These are phyloP conservation scores for Diacarnus erythraeanus DNA, from an alignment of 37 sponge, comb jelly and placozoan genomes.

Conservation along the genomic window DNA sequence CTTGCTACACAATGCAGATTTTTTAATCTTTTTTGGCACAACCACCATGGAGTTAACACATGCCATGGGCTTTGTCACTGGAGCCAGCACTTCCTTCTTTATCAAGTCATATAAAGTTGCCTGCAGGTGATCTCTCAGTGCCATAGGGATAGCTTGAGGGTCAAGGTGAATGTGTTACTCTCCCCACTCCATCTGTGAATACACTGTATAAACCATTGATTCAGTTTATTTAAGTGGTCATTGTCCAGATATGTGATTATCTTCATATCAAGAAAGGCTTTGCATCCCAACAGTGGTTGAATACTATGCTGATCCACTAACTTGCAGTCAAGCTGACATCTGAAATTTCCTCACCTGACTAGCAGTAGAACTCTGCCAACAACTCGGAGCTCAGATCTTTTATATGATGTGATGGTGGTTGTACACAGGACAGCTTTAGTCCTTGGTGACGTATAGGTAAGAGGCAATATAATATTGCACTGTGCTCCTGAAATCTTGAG, in stretches of 20 bases:
- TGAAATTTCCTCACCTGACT: slow-evolving; percentile 1
- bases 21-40: too few relatives aligned
- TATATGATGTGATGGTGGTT: slow-evolving; percentile 20
- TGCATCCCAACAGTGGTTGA: slow-evolving; percentile 40
- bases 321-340: slow-evolving; percentile 23
- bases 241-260: slow-evolving; percentile 36
- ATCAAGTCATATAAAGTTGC: slow-evolving; percentile 43
- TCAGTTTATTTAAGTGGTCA: slow-evolving; percentile 18
- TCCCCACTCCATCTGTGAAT: slow-evolving; percentile 29
- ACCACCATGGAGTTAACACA: slow-evolving; percentile 63
- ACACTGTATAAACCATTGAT: too few relatives aligned
- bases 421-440: not conserved
- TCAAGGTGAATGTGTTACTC: slow-evolving; percentile 49
- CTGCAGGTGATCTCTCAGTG: slow-evolving; percentile 36
- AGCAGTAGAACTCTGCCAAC: slow-evolving; percentile 22
- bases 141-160: slow-evolving; percentile 29
- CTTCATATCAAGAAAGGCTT: slow-evolving; percentile 27
- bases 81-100: slow-evolving; percentile 31
- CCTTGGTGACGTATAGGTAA: slow-evolving; percentile 21
- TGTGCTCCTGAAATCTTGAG: slow-evolving; percentile 48
- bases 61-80: slow-evolving; percentile 53
- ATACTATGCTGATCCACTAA: slow-evolving; percentile 7
- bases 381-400: slow-evolving; percentile 26
- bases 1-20: too few relatives aligned
- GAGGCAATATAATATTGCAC: slow-evolving; percentile 41